Conservation (phyloP, 2,797 vertebrate genomes). For the Mustela erminea region DNA sequence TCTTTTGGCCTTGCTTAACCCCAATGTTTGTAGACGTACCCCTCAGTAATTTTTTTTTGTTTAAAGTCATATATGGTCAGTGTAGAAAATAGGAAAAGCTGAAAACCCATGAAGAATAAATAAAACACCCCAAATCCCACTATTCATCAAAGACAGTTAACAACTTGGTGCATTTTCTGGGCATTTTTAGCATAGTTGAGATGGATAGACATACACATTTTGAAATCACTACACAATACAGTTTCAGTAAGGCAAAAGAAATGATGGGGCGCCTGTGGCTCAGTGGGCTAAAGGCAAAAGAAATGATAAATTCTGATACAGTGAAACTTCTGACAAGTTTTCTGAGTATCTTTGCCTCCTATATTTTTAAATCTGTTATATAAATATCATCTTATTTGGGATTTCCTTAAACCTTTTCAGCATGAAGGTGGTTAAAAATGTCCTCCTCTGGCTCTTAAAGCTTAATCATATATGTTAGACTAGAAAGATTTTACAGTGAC, state of each 20-base stretch:
- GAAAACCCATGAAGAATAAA: background rate
- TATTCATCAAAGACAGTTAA: background rate
- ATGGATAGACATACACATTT: background rate
- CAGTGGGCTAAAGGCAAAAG: no score
- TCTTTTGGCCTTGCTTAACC: slow-evolving; percentile 44
- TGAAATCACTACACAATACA: background rate
- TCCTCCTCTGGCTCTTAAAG: background rate
- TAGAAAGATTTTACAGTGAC: background rate
- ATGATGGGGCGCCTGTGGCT: no score
- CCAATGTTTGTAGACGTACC: background rate
- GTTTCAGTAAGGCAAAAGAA: background rate
- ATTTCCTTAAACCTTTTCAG: background rate
- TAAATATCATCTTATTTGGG: background rate
- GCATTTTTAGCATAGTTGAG: background rate
- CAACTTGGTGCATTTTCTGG: background rate
- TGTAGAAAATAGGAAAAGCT: background rate
- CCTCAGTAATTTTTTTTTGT: background rate
- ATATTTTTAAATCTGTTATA: background rate
- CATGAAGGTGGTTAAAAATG: background rate
- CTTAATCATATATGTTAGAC: background rate
- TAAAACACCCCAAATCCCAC: background rate
- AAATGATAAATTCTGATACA: background rate
- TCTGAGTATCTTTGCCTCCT: background rate
- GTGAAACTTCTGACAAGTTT: background rate
- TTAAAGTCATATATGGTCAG: background rate